Evolutionary conservation across 2,113 vertebrate species (phyloP).

Genomic region (Lathamus discolor): DNA sequence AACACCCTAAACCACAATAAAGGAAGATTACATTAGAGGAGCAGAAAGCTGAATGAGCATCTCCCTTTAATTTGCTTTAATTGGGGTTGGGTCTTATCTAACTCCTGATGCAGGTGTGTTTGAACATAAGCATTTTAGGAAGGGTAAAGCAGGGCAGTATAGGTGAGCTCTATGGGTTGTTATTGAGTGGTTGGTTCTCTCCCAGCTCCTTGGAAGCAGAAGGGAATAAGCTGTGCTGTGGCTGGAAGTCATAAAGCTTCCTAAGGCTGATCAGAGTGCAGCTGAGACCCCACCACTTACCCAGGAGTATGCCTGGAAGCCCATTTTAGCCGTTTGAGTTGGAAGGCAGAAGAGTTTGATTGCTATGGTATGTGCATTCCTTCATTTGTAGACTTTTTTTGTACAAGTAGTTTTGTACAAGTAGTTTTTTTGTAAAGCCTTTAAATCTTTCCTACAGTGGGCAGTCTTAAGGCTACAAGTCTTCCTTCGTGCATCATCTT

Average conservation of each 20-base stretch:
- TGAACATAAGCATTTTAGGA: neutral
- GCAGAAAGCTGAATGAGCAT: neutral
- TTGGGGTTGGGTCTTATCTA: neutral
- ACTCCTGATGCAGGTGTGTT: neutral
- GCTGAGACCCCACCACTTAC: rapidly evolving
- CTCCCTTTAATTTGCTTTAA: neutral
- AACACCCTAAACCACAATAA: neutral
- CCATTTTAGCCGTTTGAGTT: neutral
- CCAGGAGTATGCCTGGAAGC: neutral
- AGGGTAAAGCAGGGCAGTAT: neutral
- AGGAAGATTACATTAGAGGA: neutral
- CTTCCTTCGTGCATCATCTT: rapidly evolving
- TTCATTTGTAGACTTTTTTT: neutral
- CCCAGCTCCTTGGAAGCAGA: neutral
- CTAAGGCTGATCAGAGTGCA: rapidly evolving
- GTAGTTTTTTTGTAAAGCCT: neutral
- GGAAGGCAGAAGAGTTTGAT: neutral
- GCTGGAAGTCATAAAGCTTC: neutral
- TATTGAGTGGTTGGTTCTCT: neutral
- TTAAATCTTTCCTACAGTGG: neutral
- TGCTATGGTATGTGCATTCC: neutral
- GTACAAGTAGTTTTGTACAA: rapidly evolving
- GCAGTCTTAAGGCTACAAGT: rapidly evolving
- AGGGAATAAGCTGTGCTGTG: neutral
- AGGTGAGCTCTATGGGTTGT: neutral